These are phyloP conservation scores for Ibidorhyncha struthersii DNA, from an alignment of 2,113 vertebrate genomes.

Conservation along the genomic window DNA sequence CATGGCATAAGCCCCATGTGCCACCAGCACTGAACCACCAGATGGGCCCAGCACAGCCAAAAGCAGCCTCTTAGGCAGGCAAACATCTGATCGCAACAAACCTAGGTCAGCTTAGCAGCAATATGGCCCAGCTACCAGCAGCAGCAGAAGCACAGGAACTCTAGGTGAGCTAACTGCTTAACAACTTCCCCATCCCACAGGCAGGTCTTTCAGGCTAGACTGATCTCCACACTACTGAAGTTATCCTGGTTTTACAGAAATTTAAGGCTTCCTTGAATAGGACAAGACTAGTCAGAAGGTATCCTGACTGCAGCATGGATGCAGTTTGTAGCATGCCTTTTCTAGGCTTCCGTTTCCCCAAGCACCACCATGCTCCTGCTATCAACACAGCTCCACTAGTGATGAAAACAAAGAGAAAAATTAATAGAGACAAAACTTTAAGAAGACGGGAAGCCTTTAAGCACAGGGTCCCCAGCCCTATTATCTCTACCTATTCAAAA, in stretches of 20 bases:
- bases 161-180: neutral
- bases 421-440: neutral
- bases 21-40: neutral
- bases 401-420: neutral
- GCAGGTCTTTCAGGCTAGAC: neutral
- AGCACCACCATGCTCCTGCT: neutral
- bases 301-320: neutral
- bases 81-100: fast-evolving
- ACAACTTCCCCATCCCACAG: neutral
- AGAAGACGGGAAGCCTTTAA: neutral
- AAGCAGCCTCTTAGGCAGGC: neutral
- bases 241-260: neutral
- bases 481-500: neutral
- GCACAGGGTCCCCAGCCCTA: neutral
- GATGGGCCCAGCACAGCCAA: neutral
- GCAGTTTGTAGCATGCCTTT: neutral
- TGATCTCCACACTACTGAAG: neutral
- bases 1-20: fast-evolving
- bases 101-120: neutral
- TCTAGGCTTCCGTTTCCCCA: neutral
- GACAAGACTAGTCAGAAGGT: neutral
- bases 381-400: neutral
- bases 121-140: neutral
- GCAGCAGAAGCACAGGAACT: neutral
- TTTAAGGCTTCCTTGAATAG: neutral